These are phyloP conservation scores for Diphyllodes magnificus DNA, from an alignment of 2,113 vertebrate genomes.

Conservation along the genomic window DNA sequence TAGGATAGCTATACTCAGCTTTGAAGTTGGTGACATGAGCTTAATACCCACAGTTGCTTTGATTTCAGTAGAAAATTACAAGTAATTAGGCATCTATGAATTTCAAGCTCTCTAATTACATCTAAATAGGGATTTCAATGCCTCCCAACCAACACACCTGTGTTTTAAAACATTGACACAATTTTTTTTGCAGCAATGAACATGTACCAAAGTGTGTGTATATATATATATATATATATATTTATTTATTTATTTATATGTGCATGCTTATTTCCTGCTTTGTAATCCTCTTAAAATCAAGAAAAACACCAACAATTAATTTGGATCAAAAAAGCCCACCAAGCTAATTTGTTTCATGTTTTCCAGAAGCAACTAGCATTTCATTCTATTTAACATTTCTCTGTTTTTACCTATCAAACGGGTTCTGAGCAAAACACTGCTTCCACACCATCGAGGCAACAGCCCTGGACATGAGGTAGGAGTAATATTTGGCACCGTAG, in stretches of 20 bases:
- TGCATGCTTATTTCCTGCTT: neutral
- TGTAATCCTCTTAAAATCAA: neutral
- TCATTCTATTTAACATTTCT: neutral
- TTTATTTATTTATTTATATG: no score
- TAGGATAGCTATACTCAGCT: neutral
- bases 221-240: neutral
- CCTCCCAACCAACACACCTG: neutral
- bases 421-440: constrained; percentile 89
- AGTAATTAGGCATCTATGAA: constrained; percentile 8
- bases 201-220: neutral
- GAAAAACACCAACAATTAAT: neutral
- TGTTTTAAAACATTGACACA: neutral
- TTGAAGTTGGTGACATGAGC: constrained; percentile 14
- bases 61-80: constrained; percentile 5
- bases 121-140: neutral
- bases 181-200: neutral
- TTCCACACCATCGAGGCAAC: constrained; percentile 98
- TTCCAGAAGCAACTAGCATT: neutral
- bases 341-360: neutral
- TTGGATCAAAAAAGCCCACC: neutral
- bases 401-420: constrained; percentile 85
- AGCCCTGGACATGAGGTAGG: constrained; percentile 96
- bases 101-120: constrained; percentile 34
- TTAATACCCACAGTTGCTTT: neutral
- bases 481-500: constrained; percentile 98